These are phyloP conservation scores for Psittacula echo DNA, from an alignment of 2,797 vertebrate species.

Conservation along the genomic window DNA sequence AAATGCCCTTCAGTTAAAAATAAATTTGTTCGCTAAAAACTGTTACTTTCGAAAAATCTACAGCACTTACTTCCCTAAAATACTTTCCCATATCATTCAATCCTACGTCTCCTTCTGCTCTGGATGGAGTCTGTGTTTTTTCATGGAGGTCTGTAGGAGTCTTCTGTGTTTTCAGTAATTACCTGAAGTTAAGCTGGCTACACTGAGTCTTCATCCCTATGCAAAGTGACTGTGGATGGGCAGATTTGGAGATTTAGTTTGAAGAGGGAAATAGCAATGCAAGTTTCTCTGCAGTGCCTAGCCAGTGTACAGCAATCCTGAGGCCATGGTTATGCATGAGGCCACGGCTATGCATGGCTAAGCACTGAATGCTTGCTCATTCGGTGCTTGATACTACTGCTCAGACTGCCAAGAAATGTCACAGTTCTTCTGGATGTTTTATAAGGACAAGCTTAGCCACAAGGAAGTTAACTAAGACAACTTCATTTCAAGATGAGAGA, in stretches of 20 bases:
- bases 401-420: constrained; percentile 45
- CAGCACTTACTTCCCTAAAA: not conserved
- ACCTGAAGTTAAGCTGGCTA: not conserved
- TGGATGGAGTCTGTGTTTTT: not conserved
- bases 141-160: not conserved
- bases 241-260: constrained; percentile 1
- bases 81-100: not conserved
- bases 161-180: not conserved
- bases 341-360: not conserved
- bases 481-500: not conserved
- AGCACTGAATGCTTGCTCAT: constrained; percentile 20
- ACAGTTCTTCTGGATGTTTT: not conserved
- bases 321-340: not conserved
- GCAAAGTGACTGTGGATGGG: not conserved
- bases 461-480: constrained; percentile 2
- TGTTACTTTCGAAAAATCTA: not conserved
- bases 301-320: not conserved
- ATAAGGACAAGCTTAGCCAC: not conserved
- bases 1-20: not conserved
- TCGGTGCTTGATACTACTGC: not conserved
- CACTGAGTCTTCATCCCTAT: not conserved
- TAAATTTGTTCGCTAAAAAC: not conserved
- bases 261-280: not conserved
- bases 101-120: not conserved
- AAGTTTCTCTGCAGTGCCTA: not conserved